Evolutionary conservation across 2,888 invertebrate genomes (phyloP), one percentile per base, ranked within the genome.

Genomic region (Fabriciana adippe): DNA sequence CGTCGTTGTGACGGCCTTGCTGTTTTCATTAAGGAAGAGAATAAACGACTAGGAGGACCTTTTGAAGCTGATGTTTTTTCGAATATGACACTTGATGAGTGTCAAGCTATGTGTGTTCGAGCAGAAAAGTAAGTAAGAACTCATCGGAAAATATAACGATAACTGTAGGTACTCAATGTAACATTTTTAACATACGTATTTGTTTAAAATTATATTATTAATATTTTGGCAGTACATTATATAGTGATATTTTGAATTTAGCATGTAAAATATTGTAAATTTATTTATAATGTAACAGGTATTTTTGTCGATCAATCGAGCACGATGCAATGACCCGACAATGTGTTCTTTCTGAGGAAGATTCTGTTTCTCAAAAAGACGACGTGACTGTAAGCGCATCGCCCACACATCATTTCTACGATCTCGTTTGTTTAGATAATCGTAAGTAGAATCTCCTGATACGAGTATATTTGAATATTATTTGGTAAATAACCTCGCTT

Each of bases 281-380:
- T 18, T 64, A 48, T 59, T 31, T 48, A 26, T 31, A 3, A 16
- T 1, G 45, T 15, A n/a, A 45, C 75, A 95, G 95, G 81, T 95
- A 96, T 83, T 97, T 97, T 79, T 97, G 97, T 81, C 95, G 97
- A 45, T 97, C 97, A 2, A 96, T 98, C 55, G 97, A 97, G 82
- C 97, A 96, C 81, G 97, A 98, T 79, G 97, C 97, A 75, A 96
- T 96, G 93, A 96, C 96, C 3, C 95, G 96, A 66, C 96, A 96
- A 78, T 98, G 98, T 79, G 96, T 97, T n/a, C 93, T 98, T 54
- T 97, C 97, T 0, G 97, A 97, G 86, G 98, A 98, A 88, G 97
- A 98, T 83, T 97, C 97, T 0, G 95, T 97, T 53, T 97, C 97
- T 0, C 97, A 97, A 83, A 97, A 97, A 81, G 97, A 97, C 83